Evolutionary conservation across 2,888 invertebrate genomes (phyloP).

Genomic region (Drosophila emarginata): DNA sequence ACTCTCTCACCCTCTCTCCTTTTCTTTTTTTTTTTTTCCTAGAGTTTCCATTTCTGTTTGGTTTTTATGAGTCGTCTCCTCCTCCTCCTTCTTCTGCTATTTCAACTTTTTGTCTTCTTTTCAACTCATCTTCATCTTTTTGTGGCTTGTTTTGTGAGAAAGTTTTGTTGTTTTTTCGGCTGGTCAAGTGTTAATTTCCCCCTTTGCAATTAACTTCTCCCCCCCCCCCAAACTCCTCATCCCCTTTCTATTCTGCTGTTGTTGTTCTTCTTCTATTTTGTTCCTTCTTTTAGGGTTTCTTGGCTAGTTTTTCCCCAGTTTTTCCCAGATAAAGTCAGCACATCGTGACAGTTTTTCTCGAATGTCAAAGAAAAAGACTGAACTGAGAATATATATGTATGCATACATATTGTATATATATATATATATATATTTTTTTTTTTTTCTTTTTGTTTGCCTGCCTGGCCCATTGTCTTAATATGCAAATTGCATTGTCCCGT

Average conservation of each 20-base stretch:
- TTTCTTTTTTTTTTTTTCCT: not conserved
- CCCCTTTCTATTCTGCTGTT: not conserved
- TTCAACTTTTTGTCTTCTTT: slow-evolving; percentile 4
- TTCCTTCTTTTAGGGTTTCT: not conserved
- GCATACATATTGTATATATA: too few relatives aligned
- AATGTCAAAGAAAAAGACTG: slow-evolving; percentile 6
- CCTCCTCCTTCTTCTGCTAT: not conserved
- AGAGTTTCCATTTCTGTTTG: not conserved
- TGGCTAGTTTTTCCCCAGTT: not conserved
- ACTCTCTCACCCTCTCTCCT: not conserved
- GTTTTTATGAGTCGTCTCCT: slow-evolving; percentile 10
- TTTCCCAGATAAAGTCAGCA: not conserved
- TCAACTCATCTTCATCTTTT: slow-evolving; percentile 10
- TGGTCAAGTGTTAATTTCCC: slow-evolving; percentile 59
- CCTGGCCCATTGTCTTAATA: slow-evolving; percentile 69
- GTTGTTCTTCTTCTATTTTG: not conserved
- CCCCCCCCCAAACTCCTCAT: not conserved
- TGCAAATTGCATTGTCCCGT: slow-evolving; percentile 69
- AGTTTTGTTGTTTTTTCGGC: not conserved
- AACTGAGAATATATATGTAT: slow-evolving; percentile 15
- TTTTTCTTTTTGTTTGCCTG: slow-evolving; percentile 29
- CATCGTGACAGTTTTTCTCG: slow-evolving; percentile 10
- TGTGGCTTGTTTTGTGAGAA: slow-evolving; percentile 23
- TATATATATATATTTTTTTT: too few relatives aligned
- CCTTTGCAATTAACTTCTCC: slow-evolving; percentile 57